Evolutionary conservation across 2,113 vertebrate genomes (phyloP), one percentile per base, ranked within the genome.

Genomic region (Chloebia gouldiae): DNA sequence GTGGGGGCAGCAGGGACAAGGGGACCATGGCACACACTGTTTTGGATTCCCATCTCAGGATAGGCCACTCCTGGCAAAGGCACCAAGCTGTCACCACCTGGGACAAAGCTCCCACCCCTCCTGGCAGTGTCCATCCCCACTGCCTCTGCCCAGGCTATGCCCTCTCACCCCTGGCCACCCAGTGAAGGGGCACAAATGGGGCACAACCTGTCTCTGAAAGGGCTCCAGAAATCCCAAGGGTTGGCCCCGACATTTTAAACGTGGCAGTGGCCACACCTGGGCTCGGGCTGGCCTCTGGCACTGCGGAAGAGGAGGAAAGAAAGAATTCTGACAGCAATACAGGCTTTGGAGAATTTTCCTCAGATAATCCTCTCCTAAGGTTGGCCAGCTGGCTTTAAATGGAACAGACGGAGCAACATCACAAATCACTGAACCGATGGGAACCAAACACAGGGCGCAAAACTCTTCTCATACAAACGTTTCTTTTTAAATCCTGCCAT

Each of bases 201-300:
- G 18, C 47, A 27, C 54, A 24, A 5, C 33, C 3, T 3, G 0
- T 4, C 39, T 49, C 51, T 53, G 5, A 1, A 28, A 8, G 37
- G 17, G 33, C 60, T 78, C 27, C 3, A 1, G 28, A 37, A 79
- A 28, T 20, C 11, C 42, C 44, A 12, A 13, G 28, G 44, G 13
- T 2, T 10, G 15, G 15, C 8, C 9, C 24, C 66, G 42, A 8
- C 5, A 16, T 1, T 1, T 21, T 7, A 50, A 24, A 30, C 1
- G 37, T 1, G 21, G 25, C 57, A 33, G 1, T 2, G 21, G 45
- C 63, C 51, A 42, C 0, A 1, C 39, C 25, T 47, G 39, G 33
- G 42, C 28, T 28, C 0, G 0, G 24, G 4, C 1, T 44, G 50
- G 33, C 37, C n/a, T 51, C 42, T 0, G 0, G 59, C 63, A 39